Conservation (phyloP, 2,888 invertebrate species). For the Pinctada fucata region DNA sequence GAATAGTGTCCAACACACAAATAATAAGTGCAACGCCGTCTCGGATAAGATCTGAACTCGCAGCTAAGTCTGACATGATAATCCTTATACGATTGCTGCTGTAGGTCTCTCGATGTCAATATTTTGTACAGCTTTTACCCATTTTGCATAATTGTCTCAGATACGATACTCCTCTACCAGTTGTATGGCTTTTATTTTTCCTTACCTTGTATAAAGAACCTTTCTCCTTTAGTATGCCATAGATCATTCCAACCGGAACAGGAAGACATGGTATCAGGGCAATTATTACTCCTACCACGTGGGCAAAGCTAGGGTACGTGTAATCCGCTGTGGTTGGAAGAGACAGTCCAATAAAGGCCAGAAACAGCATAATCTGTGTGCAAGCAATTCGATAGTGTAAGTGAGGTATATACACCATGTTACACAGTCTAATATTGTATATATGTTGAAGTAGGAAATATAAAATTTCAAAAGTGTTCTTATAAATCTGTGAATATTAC, state of each 20-base stretch:
- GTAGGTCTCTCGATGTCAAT: too few species aligned
- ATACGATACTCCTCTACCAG: too few species aligned
- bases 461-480: too few species aligned
- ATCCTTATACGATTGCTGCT: too few species aligned
- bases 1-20: too few species aligned
- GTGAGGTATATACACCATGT: neutral
- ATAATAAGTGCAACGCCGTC: too few species aligned
- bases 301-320: constrained; percentile 21
- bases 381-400: neutral
- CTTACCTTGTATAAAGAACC: constrained; percentile 21
- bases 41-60: too few species aligned
- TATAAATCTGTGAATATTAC: too few species aligned
- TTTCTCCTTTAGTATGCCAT: neutral
- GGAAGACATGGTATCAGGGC: constrained; percentile 21
- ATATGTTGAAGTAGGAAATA: neutral
- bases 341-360: neutral
- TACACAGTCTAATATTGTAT: neutral
- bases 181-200: too few species aligned
- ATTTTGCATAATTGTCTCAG: too few species aligned
- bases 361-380: neutral
- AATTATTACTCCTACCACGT: constrained; percentile 6
- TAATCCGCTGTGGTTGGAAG: constrained; percentile 19
- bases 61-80: too few species aligned
- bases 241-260: constrained; percentile 10
- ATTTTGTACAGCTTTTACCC: too few species aligned